Base-by-base conservation (phyloP, 2,888 invertebrate genomes). In the Eupithecia abbreviata region DNA sequence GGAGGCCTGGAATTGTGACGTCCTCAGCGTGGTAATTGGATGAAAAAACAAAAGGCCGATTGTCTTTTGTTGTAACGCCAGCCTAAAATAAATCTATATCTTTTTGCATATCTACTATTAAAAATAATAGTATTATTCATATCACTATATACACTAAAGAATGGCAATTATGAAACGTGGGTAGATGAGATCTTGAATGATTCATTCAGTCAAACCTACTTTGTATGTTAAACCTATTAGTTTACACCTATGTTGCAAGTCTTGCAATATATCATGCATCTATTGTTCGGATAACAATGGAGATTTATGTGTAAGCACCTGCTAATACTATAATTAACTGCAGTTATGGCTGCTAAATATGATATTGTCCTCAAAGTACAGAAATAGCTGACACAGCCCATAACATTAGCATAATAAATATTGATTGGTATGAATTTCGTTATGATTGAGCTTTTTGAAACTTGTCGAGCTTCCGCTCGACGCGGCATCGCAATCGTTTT, bases 251-350 rank as follows among this genome's bases (percentile, higher is more conserved):
- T 58, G 55, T 51, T 70, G 49, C 69, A 71, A 72, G 42, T 4
- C 62, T 30, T 42, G 51, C 18, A 62, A 58, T 66, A 18, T 51
- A 72, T 66, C 30, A 65, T 72, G 75, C 76, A 73, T n/a, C 75
- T 78, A 74, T 76, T 76, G 75, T 78, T 76, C 15, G 12, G 58
- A 74, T 47, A 74, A 78, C 78, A 78, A 78, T 76, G 74, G 73
- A 69, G 42, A 74, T 73, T 62, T 51, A 55, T 71, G 68, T 67
- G 41, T 55, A 75, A 73, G 73, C 75, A 75, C 71, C 67, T 73
- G 73, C 18, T 72, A 62, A 71, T 49, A 71, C 58, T 43, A 75
- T 71, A 30, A 73, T 73, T 71, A 67, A 55, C 73, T 67, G 72
- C 77, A 70, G 62, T 30, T 41, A 71, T 62, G 73, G 45, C 66